A percentile compares a stretch with the other conserved stretches of the same genome.
phyloP scores from a whole-genome alignment of 2,113 vertebrate genomes.

The Caranx melampygus region DNA sequence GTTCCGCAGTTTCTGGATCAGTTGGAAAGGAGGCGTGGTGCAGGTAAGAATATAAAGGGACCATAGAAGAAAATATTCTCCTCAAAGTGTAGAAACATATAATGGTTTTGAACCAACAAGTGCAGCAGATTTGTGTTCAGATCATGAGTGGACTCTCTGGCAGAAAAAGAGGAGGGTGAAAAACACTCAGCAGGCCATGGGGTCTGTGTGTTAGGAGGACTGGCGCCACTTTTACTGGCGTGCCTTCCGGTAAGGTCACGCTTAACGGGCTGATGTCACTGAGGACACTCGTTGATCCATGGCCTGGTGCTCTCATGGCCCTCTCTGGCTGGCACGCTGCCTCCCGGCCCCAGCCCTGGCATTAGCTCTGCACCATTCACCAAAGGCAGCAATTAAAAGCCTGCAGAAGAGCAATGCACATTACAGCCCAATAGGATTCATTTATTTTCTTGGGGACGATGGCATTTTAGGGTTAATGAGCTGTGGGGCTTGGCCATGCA shows the following conservation, averaged over 20 bases:
- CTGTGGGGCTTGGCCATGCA: conserved; percentile 35
- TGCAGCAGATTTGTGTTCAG: conserved; percentile 5
- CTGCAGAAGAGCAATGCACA: conserved; percentile 13
- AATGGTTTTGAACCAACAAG: background rate
- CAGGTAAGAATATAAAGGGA: conserved; percentile 79
- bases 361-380: conserved; percentile 52
- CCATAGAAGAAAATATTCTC: background rate
- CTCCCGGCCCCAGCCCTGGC: conserved; percentile 17
- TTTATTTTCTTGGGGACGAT: conserved; percentile 49
- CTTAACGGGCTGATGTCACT: conserved; percentile 66
- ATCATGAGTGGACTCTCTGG: background rate
- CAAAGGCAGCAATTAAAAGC: conserved; percentile 62
- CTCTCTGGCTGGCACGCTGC: conserved; percentile 52
- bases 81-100: too few relatives aligned
- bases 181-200: conserved; percentile 44
- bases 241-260: conserved; percentile 67
- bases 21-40: conserved; percentile 87
- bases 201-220: conserved; percentile 63
- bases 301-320: conserved; percentile 55
- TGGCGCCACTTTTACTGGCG: conserved; percentile 71
- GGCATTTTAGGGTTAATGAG: conserved; percentile 40
- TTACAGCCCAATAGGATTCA: conserved; percentile 38
- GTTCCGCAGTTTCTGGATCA: conserved; percentile 95
- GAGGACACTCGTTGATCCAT: conserved; percentile 67
- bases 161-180: conserved; percentile 22